Base-by-base conservation (phyloP, 1,140 invertebrate species). In the Cyrtorhinus lividipennis region DNA sequence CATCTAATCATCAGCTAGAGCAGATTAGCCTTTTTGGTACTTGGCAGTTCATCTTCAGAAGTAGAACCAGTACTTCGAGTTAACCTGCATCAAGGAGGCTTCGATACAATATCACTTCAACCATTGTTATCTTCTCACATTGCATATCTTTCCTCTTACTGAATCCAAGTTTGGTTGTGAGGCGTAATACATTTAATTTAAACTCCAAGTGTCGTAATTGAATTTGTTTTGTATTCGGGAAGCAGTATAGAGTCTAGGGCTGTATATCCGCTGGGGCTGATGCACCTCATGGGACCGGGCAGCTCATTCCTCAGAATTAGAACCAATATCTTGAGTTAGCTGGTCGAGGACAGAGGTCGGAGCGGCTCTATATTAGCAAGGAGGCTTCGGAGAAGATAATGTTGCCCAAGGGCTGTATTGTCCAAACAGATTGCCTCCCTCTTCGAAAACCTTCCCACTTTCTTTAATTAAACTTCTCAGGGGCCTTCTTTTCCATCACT, bases 401-500 rank as follows among this genome's bases (percentile, higher is more conserved):
- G 48, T 53, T 53, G 48, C 48, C 48, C 48, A 53, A 53, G 48
- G 48, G 48, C 48, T 53, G 48, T 53, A 53, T 53, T 53, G 48
- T 53, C 48, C 48, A 53, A 53, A 53, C 48, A 53, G 48, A 53
- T 53, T 53, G 48, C 18, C 10, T 20, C 48, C 10, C 48, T 20
- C 5, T 20, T 20, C 20, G 10, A 10, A 53, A 38, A 15, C 8
- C 48, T 20, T 20, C 20, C 48, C 48, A 53, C 48, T 53, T 53
- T 53, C 48, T 53, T 53, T 53, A 53, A 53, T 53, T 53, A 53
- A 53, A 53, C 48, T 53, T 53, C 48, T 10, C 10, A 20, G 10
- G 8, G 48, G 10, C 48, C 20, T 53, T 53, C 48, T 53, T 20
- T 8, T 22, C 48, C 48, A 53, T 53, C 48, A 53, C 48, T 53